A percentile compares a stretch with the other conserved stretches of the same genome.
These are phyloP conservation scores for Dinoponera quadriceps DNA, from an alignment of 1,140 invertebrate genomes.

Conservation along the genomic window DNA sequence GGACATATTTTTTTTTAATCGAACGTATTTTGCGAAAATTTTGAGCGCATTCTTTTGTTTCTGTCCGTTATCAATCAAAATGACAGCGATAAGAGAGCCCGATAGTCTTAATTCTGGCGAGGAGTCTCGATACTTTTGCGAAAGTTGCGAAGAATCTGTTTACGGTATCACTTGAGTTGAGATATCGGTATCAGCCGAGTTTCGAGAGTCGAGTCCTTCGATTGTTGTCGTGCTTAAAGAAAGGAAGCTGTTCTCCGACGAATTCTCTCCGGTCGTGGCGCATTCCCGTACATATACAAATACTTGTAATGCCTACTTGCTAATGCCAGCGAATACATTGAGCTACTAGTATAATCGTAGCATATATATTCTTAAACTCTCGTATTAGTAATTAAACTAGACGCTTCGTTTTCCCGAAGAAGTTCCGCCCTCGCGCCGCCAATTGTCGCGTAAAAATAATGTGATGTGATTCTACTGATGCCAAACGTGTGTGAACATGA, in stretches of 20 bases:
- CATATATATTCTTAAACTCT: constrained; percentile 67
- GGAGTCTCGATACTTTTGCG: too few relatives aligned
- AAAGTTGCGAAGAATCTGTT: constrained; percentile 2
- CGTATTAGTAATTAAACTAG: constrained; percentile 73
- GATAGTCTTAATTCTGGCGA: too few relatives aligned
- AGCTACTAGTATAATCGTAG: constrained; percentile 75
- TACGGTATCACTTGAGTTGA: constrained; percentile 22
- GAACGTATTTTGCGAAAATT: too few relatives aligned
- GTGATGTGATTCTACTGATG: not conserved
- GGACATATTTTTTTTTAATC: too few relatives aligned
- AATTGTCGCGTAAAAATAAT: constrained; percentile 67
- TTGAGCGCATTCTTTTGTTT: too few relatives aligned
- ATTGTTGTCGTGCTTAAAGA: constrained; percentile 43
- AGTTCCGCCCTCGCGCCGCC: constrained; percentile 57
- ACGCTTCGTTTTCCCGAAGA: constrained; percentile 66
- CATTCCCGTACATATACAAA: constrained; percentile 60
- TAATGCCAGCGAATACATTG: constrained; percentile 72
- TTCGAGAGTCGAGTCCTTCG: constrained; percentile 23
- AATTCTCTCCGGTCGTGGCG: constrained; percentile 67
- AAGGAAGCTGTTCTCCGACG: constrained; percentile 12
- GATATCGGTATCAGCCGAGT: constrained; percentile 23
- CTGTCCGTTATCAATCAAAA: too few relatives aligned
- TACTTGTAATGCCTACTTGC: constrained; percentile 70
- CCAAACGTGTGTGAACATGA: constrained; percentile 60
- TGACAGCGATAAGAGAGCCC: too few relatives aligned